These are phyloP conservation scores for Cyanocitta stelleri DNA, from an alignment of 2,113 vertebrate genomes.

Conservation along the genomic window DNA sequence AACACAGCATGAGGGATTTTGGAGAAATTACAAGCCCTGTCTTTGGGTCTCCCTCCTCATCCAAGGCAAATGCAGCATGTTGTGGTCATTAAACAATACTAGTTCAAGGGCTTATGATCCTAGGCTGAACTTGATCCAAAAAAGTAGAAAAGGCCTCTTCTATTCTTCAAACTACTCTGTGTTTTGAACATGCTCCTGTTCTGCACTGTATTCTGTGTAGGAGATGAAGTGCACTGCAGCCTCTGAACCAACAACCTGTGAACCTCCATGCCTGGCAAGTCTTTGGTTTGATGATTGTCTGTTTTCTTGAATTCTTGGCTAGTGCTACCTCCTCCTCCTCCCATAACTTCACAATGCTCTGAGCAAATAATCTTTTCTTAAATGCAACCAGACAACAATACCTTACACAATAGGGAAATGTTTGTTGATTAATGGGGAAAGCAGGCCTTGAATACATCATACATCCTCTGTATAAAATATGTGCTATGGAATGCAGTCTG, in stretches of 20 bases:
- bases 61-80: not conserved
- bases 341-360: not conserved
- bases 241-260: not conserved
- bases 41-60: not conserved
- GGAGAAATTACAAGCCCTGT: not conserved
- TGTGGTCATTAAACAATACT: not conserved
- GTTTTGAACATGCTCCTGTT: not conserved
- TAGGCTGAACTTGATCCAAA: not conserved
- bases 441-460: not conserved
- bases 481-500: conserved; percentile 28
- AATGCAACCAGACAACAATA: not conserved
- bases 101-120: not conserved
- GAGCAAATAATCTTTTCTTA: not conserved
- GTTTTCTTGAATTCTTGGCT: not conserved
- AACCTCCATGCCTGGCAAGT: not conserved
- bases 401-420: not conserved
- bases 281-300: not conserved
- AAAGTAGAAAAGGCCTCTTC: not conserved
- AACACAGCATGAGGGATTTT: not conserved
- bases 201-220: not conserved
- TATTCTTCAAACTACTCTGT: not conserved
- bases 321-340: not conserved
- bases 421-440: not conserved
- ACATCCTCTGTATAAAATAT: conserved; percentile 42
- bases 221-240: not conserved